phyloP scores from a whole-genome alignment of 1,140 invertebrate genomes.

The Dinoponera quadriceps region DNA sequence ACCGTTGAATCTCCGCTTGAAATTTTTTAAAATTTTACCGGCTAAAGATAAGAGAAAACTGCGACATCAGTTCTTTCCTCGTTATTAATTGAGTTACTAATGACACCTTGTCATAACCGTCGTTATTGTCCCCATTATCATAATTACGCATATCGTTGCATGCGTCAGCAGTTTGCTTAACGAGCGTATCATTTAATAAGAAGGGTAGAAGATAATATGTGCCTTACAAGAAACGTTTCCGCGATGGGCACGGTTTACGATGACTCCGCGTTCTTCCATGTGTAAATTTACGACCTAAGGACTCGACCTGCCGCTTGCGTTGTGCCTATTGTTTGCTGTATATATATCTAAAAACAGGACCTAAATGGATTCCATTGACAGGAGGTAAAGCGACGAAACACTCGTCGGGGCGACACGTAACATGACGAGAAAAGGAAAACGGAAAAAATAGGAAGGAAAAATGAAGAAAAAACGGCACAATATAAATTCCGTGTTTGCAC shows the following conservation, averaged over 20 bases:
- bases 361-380: neutral
- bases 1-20: neutral
- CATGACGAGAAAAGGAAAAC: no score
- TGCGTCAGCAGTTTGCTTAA: neutral
- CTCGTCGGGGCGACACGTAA: no score
- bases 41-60: slow-evolving; percentile 9
- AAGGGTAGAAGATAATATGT: slow-evolving; percentile 17
- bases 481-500: no score
- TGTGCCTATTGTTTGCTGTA: slow-evolving; percentile 8
- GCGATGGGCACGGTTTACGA: neutral
- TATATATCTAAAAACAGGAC: slow-evolving; percentile 11
- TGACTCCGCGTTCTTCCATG: slow-evolving; percentile 41
- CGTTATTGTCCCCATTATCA: neutral
- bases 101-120: neutral
- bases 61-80: slow-evolving; percentile 42
- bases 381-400: no score
- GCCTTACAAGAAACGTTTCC: slow-evolving; percentile 29
- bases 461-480: no score
- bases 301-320: neutral
- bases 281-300: neutral
- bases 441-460: no score
- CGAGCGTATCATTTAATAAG: slow-evolving; percentile 21
- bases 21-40: neutral
- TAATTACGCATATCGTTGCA: neutral
- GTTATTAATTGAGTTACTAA: neutral